Evolutionary conservation across 1,140 invertebrate species (phyloP), one percentile per base, ranked within the genome.

Genomic region (Leptoteleia sp.): DNA sequence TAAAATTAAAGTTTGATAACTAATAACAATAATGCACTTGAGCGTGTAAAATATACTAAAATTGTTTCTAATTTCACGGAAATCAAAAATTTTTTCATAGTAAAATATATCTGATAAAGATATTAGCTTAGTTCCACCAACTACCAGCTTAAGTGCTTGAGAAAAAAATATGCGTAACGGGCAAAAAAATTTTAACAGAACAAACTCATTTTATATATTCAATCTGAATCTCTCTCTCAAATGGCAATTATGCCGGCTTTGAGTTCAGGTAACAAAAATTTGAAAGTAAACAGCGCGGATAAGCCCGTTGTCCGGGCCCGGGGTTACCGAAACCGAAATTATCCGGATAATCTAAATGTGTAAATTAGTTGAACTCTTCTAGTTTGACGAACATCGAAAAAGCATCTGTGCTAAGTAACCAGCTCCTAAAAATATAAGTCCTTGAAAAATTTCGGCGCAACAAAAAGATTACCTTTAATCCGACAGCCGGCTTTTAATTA

Each of bases 301-400:
- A 72, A 55, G 59, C 67, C 67, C 16, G 45, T 70, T 70, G 65
- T 70, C 65, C 50, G 15, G 52, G 25, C 31, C 33, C 35, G 3
- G 13, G 37, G 25, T 59, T 57, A 72, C 29, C 48, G 57, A 72
- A 61, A 71, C 37, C 43, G 4, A 55, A 72, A 64, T 73, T 55
- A 73, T 73, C 48, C 50, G 70, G 59, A 73, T 73, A 57, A 73
- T 73, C 70, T 73, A 52, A 57, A 64, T 73, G 70, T 73, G 70
- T 61, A 73, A 73, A 73, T 73, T 64, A 73, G 70, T 38, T 19
- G 33, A 73, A 61, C 67, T 71, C 55, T 16, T 73, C 50, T 73
- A 64, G 45, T 64, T 64, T 48, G 50, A 73, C 16, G 70, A 64
- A 73, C 57, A 64, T 47, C 57, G 57, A 73, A 73, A 73, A 57